These are phyloP conservation scores for Amphipoea lucens DNA, from an alignment of 2,888 invertebrate species.

Conservation along the genomic window DNA sequence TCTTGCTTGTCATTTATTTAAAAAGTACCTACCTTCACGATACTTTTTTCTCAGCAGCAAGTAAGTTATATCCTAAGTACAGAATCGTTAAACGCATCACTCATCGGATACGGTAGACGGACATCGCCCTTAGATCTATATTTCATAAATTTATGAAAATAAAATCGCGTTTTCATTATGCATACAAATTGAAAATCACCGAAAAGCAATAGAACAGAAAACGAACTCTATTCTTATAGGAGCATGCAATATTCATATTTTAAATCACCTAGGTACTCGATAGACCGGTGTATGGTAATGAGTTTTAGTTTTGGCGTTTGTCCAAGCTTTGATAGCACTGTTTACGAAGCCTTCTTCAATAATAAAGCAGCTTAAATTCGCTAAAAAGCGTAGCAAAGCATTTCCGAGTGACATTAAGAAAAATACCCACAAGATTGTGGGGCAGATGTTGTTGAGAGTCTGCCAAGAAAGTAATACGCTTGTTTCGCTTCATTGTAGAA, in stretches of 20 bases:
- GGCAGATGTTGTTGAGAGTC: conserved; percentile 61
- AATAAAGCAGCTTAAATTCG: conserved; percentile 50
- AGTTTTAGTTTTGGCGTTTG: conserved; percentile 61
- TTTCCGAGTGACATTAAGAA: conserved; percentile 56
- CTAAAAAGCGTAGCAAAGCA: conserved; percentile 48
- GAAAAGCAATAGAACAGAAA: conserved; percentile 27
- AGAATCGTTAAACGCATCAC: neutral
- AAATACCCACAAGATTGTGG: conserved; percentile 56
- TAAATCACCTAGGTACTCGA: conserved; percentile 45
- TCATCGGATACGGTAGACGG: neutral
- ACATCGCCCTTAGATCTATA: neutral
- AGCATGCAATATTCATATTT: conserved; percentile 51
- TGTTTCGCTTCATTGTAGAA: conserved; percentile 47
- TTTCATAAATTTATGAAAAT: conserved; percentile 28
- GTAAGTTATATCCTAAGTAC: neutral
- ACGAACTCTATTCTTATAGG: conserved; percentile 8
- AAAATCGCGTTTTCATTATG: conserved; percentile 19
- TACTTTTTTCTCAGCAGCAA: neutral
- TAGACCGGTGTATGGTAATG: conserved; percentile 58
- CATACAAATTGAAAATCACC: conserved; percentile 51
- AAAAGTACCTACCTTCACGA: neutral
- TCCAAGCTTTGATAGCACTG: conserved; percentile 64
- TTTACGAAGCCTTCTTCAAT: conserved; percentile 59
- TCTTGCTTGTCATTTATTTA: neutral
- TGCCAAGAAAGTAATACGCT: conserved; percentile 64